Conservation (phyloP, 2,888 invertebrate genomes). For the Pseudococcus viburni region DNA sequence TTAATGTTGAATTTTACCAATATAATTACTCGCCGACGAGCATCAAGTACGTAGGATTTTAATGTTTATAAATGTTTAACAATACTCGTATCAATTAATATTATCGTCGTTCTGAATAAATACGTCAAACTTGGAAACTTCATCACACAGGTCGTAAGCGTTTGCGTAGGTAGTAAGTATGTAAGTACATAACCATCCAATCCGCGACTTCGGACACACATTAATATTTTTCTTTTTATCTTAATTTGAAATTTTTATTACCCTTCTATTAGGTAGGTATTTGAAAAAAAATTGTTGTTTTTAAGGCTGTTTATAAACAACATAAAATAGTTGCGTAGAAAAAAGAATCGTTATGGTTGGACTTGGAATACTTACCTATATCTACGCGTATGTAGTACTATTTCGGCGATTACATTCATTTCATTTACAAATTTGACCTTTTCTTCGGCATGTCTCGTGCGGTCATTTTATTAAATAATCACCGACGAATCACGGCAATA, state of each 20-base stretch:
- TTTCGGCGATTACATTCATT: not conserved
- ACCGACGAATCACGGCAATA: not conserved
- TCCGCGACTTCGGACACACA: not conserved
- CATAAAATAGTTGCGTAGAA: not conserved
- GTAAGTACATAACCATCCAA: not conserved
- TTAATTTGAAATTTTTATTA: slow-evolving; percentile 1
- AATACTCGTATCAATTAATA: slow-evolving; percentile 7
- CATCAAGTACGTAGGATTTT: not conserved
- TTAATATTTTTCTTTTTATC: not conserved
- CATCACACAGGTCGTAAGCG: not conserved
- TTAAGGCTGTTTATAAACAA: slow-evolving; percentile 19
- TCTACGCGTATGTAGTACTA: too few relatives aligned
- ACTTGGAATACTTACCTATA: too few relatives aligned
- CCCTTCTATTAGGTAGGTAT: not conserved
- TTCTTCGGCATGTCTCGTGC: not conserved
- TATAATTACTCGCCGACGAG: slow-evolving; percentile 19
- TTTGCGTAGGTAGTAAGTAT: not conserved
- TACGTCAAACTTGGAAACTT: slow-evolving; percentile 2
- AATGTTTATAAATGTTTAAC: not conserved
- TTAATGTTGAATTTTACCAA: not conserved
- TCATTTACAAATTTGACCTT: slow-evolving; percentile 1
- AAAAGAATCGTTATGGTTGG: too few relatives aligned
- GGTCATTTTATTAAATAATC: slow-evolving; percentile 12
- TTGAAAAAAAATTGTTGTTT: not conserved
- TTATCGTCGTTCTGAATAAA: not conserved